Base-by-base conservation (phyloP, 2,797 vertebrate genomes). In the Malacoctenus gilli region DNA sequence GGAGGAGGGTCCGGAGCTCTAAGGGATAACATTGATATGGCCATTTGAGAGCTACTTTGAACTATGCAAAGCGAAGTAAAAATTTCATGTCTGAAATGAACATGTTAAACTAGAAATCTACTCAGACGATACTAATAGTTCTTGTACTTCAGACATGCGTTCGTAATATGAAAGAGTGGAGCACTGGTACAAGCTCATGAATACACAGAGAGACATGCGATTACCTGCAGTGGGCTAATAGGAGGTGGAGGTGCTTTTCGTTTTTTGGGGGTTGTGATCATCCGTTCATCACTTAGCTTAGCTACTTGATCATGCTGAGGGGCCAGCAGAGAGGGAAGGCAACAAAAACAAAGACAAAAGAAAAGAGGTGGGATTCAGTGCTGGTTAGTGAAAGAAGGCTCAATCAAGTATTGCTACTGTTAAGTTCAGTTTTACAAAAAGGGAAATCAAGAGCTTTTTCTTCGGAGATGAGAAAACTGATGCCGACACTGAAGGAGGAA, bases 201-300 rank as follows among this genome's bases (percentile, higher is more conserved):
- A 60, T 25, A 65, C 23, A 65, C 50, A 52, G 47, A 58, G 34
- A 75, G 54, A 72, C 84, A 78, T 73, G 80, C 80, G 14, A 92
- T 98, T 98, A 99, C 97, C 97, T 99, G 96, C 73, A 90, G 77
- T 87, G 94, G 94, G 89, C 95, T 98, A 94, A 95, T 91, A 87
- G 97, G 96, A 93, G 96, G 97, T 88, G 96, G 94, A 90, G 97
- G 97, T 89, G 97, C 97, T 95, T 96, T 98, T 94, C 96, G 92
- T 92, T 98, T 98, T 98, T 99, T 99, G 87, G 96, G 95, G 89
- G 96, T 98, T 93, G 95, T 93, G 94, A 94, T 97, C 95, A 94
- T 97, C 95, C 95, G 93, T 89, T 98, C 96, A 91, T 95, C 95
- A 88, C 88, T 95, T 95, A 96, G 87, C 92, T 93, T 97, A 97